Base-by-base conservation (phyloP, 2,113 vertebrate genomes). In the Poeciliopsis turrubarensis region DNA sequence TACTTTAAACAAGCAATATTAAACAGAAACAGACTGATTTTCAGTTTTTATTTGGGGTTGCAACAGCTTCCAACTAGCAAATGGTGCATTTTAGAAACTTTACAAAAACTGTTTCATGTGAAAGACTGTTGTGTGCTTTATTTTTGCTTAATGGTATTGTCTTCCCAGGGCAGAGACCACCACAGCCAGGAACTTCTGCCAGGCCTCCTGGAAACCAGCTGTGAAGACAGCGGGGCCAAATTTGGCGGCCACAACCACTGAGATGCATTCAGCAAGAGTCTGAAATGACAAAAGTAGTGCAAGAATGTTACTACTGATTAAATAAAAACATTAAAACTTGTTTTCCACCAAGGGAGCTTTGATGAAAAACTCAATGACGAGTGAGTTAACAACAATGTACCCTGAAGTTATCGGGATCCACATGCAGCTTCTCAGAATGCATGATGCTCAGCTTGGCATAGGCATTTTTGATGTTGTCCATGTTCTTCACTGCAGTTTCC, bases 381-480 rank as follows among this genome's bases (percentile, higher is more conserved):
- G 8, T n/a, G 51, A 25, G 22, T 34, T 62, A 11, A 37, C 10
- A 25, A 14, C 15, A 0, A 65, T 72, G 0, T 77, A 87, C 96
- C 92, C 91, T 95, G 92, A 97, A 97, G 95, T 97, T 97, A 37
- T 96, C 95, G 0, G 96, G 96, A 80, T 97, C 96, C 72, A 97
- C 96, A 12, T 94, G 93, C 57, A 97, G 94, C 75, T 95, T 83
- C 83, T 96, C 95, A 29, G 96, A 96, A 22, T 97, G 96, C 84
- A 93, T 92, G 76, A 93, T 89, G 0, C 96, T 96, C 64, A 96
- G 92, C 1, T 88, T 89, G 81, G 87, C 51, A 88, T 96, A 88
- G 22, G 89, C 60, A 0, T 6, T 60, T 9, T 84, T 81, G 9
- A 97, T 85, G 86, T 95, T 51, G 74, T 96, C 95, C 3, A 96